Evolutionary conservation across 2,888 invertebrate genomes (phyloP), one percentile per base, ranked within the genome.

Genomic region (Euphydryas editha): DNA sequence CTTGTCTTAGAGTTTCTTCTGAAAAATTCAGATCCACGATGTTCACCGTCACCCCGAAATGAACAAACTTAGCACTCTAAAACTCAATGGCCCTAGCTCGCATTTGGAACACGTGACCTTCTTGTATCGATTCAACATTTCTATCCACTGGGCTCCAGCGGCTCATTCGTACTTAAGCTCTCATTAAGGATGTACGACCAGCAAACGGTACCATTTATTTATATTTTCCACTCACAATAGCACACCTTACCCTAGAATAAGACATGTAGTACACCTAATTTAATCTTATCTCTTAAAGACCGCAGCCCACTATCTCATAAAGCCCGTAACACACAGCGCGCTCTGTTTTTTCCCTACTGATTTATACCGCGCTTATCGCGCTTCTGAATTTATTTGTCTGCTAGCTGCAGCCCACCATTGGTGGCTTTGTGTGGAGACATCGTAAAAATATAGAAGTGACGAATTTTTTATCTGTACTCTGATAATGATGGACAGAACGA

Each of bases 371-470:
- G 90, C 91, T 92, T 92, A 92, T 92, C 92, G 90, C 82, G 77
- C 76, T 72, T 77, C 81, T 84, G 86, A 87, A 92, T 92, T 92
- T 92, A 92, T 92, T 88, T 88, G 92, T 92, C 92, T 92, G 91
- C 87, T 82, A 75, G 81, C 84, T 82, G 75, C 80, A 81, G 79
- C 82, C 82, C 81, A 77, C 82, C 83, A 81, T 85, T 84, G 85
- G 82, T 80, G 78, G 73, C 81, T 83, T 83, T 76, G 78, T 78
- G 56, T 69, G 69, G 56, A 13, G 58, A 69, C 55, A 13, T 59
- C 69, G 2, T 59, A 74, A 76, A 42, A 0, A 36, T 13, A 1
- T 78, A 85, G 85, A 86, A 39, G 17, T 37, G 79, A 18, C 78
- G 10, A 11, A 2, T 24, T 49, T 59, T 59, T 49, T 42, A 49